These are phyloP conservation scores for Acrocephalus scirpaceus DNA, from an alignment of 2,797 vertebrate species.

Conservation along the genomic window DNA sequence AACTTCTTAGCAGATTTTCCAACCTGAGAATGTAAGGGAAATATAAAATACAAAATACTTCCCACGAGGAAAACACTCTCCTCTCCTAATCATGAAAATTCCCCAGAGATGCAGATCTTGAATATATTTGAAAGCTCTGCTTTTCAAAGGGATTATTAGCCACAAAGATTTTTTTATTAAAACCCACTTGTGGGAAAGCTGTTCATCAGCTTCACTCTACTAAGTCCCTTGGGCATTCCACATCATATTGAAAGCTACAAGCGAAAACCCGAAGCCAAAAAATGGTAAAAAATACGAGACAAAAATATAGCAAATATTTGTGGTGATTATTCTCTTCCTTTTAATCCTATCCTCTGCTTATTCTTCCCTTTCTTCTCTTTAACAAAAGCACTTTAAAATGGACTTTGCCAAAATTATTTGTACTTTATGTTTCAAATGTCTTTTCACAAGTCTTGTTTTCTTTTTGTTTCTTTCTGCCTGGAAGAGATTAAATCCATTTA, in stretches of 20 bases:
- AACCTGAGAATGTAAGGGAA: background rate
- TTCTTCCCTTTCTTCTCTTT: background rate
- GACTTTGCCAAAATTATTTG: background rate
- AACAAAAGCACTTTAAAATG: background rate
- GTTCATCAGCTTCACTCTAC: background rate
- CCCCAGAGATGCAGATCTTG: background rate
- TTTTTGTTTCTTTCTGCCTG: background rate
- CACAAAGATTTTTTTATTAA: background rate
- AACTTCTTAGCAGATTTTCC: background rate
- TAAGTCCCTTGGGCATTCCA: background rate
- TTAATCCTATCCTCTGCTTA: background rate
- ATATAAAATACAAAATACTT: background rate
- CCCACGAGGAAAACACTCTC: background rate
- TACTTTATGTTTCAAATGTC: background rate
- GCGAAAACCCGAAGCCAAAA: background rate
- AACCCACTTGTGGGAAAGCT: background rate
- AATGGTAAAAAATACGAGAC: background rate
- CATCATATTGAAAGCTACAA: background rate
- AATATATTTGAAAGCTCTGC: background rate
- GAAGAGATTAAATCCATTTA: background rate
- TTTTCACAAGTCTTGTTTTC: background rate
- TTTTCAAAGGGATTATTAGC: background rate
- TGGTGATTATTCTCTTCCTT: background rate
- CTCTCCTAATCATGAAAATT: background rate
- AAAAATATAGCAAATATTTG: background rate